These are phyloP conservation scores for Sympetrum striolatum DNA, from an alignment of 2,888 invertebrate species.

Conservation along the genomic window DNA sequence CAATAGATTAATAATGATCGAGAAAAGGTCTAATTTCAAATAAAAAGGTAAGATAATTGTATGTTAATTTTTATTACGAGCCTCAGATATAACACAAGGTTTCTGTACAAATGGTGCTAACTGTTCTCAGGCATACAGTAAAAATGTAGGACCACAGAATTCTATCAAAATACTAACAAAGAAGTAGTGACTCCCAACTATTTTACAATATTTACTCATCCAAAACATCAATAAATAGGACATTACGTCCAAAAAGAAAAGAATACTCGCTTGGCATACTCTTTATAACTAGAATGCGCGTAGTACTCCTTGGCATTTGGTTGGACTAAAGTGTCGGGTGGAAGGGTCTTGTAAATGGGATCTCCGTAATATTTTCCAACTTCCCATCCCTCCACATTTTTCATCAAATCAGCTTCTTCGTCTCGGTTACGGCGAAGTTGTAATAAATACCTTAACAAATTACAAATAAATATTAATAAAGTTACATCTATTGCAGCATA, in stretches of 20 bases:
- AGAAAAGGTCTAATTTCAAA: too few relatives aligned
- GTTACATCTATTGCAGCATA: too few relatives aligned
- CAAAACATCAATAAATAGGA: background rate
- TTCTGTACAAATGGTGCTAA: too few relatives aligned
- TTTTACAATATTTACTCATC: background rate
- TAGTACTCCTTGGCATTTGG: constrained; percentile 76
- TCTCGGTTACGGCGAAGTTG: constrained; percentile 81
- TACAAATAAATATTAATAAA: background rate
- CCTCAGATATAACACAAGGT: too few relatives aligned
- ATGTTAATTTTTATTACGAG: too few relatives aligned
- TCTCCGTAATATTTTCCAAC: constrained; percentile 89
- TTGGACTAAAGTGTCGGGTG: constrained; percentile 68
- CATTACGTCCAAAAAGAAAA: constrained; percentile 65
- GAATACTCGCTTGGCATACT: constrained; percentile 63
- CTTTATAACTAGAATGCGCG: constrained; percentile 67
- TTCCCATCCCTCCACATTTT: constrained; percentile 89
- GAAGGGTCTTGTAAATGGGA: constrained; percentile 75
- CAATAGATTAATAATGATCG: too few relatives aligned
- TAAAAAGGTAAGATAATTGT: too few relatives aligned
- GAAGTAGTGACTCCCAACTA: background rate
- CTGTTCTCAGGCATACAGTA: too few relatives aligned
- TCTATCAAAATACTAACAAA: background rate
- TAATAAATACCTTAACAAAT: constrained; percentile 66
- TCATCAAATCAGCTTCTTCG: constrained; percentile 86
- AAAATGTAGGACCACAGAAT: too few relatives aligned